Conservation (phyloP, 2,797 vertebrate genomes). For the Acridotheres tristis region DNA sequence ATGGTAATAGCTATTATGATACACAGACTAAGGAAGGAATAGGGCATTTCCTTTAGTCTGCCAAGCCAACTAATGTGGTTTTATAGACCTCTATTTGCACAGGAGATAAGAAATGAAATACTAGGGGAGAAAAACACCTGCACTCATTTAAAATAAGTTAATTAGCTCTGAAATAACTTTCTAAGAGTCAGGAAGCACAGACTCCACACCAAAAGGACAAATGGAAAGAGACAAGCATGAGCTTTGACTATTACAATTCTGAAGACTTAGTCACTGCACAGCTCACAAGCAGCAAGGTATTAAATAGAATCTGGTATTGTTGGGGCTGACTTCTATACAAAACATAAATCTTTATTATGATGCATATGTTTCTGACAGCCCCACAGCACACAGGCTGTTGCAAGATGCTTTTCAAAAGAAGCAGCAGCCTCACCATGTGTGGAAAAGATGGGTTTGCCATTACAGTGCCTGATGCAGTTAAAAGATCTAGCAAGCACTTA, state of each 20-base stretch:
- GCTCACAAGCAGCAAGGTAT: background rate
- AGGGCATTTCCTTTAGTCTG: background rate
- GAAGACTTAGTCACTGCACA: background rate
- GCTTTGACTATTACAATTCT: background rate
- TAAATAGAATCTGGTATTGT: background rate
- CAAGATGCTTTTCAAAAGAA: constrained; percentile 3
- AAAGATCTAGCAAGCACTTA: background rate
- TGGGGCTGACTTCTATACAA: background rate
- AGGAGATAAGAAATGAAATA: background rate
- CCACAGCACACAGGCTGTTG: background rate
- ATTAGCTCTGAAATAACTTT: background rate
- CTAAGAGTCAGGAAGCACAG: background rate
- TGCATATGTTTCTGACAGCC: constrained; percentile 1
- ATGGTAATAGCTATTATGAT: background rate
- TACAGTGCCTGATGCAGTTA: background rate
- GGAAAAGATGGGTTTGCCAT: background rate
- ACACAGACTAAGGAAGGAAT: background rate
- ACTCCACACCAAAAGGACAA: background rate
- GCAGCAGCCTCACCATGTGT: background rate
- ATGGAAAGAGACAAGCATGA: background rate
- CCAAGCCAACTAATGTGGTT: background rate
- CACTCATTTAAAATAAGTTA: background rate
- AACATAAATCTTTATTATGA: constrained; percentile 1
- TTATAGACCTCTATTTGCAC: background rate
- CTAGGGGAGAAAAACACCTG: accelerated